Evolutionary conservation across 2,113 vertebrate genomes (phyloP).

Genomic region (Porphyrio hochstetteri): DNA sequence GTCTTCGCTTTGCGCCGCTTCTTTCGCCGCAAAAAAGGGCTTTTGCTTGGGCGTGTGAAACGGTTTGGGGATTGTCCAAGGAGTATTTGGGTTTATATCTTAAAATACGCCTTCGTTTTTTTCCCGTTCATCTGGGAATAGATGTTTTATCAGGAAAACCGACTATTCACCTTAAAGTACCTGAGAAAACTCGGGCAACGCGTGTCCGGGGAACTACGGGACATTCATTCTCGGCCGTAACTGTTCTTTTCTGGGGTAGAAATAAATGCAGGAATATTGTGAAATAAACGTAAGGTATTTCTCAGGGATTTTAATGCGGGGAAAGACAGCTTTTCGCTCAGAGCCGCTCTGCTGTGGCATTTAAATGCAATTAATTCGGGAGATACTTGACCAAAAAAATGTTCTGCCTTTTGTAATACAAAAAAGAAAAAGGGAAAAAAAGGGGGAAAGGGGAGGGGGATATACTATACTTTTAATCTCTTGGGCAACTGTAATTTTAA

Average conservation of each 20-base stretch:
- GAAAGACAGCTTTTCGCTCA: background rate
- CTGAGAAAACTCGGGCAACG: background rate
- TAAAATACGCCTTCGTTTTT: fast-evolving
- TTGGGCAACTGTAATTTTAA: constrained; percentile 47
- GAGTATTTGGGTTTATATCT: fast-evolving
- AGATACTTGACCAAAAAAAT: background rate
- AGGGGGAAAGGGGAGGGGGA: fast-evolving
- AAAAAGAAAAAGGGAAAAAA: background rate
- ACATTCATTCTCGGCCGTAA: fast-evolving
- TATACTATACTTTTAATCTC: constrained; percentile 31
- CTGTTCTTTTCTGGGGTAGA: background rate
- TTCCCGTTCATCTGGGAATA: background rate
- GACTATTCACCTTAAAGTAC: background rate
- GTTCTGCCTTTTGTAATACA: constrained; percentile 11
- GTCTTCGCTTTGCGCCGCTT: background rate
- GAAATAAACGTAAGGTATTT: background rate
- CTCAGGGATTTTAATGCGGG: background rate
- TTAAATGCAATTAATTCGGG: constrained; percentile 7
- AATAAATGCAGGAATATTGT: background rate
- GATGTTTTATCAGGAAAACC: background rate
- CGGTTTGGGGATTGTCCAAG: fast-evolving
- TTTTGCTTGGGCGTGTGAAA: fast-evolving
- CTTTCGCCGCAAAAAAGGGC: background rate
- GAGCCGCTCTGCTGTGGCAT: background rate
- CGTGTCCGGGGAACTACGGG: background rate